These are phyloP conservation scores for Leuciscus waleckii DNA, from an alignment of 2,797 vertebrate genomes.

Conservation along the genomic window DNA sequence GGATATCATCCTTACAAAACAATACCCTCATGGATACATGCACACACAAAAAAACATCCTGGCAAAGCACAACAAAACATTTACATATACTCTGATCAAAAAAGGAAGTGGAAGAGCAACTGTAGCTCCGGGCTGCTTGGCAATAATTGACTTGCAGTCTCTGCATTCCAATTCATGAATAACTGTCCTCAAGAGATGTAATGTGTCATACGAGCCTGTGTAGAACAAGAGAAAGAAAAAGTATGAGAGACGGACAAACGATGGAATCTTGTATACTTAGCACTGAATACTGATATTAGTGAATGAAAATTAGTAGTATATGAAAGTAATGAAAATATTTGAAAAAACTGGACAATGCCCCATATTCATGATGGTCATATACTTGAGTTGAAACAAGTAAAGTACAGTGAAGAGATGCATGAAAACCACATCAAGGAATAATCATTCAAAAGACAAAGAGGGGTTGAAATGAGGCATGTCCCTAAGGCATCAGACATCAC, in stretches of 20 bases:
- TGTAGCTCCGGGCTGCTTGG: not conserved
- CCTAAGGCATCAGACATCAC: constrained; percentile 35
- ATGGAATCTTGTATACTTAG: not conserved
- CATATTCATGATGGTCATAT: not conserved
- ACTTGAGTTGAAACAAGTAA: not conserved
- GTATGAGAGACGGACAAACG: not conserved
- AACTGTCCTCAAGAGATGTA: not conserved
- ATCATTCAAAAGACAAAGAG: constrained; percentile 24
- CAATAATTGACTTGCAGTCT: constrained; percentile 1
- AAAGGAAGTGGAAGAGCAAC: constrained; percentile 9
- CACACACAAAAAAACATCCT: not conserved
- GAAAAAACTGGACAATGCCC: not conserved
- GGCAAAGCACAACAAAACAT: constrained; percentile 25
- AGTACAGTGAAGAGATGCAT: not conserved
- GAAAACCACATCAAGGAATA: constrained; percentile 16
- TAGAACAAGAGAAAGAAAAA: not conserved
- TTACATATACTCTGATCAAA: constrained; percentile 17
- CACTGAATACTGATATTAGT: not conserved
- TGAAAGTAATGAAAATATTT: not conserved
- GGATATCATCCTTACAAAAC: constrained; percentile 30
- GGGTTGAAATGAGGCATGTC: constrained; percentile 27
- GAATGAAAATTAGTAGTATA: not conserved
- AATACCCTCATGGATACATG: not conserved
- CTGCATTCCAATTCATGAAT: constrained; percentile 13
- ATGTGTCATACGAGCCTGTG: not conserved